Percentiles rank a stretch among this genome's conserved stretches.
These are phyloP conservation scores for Orchestes rusci DNA, from an alignment of 2,888 invertebrate genomes.

Conservation along the genomic window DNA sequence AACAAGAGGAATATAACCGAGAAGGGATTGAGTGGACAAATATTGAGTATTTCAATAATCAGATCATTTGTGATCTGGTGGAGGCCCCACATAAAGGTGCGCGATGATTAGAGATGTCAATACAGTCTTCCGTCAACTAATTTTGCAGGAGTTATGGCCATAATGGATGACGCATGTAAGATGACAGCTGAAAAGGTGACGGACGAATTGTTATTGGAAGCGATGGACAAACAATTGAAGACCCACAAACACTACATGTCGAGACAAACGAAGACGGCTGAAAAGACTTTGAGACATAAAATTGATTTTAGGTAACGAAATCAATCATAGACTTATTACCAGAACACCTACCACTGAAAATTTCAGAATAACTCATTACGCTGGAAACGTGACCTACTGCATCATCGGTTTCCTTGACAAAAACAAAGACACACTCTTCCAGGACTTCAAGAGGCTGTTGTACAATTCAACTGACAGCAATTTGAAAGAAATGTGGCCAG, in stretches of 20 bases:
- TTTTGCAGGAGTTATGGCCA: slow-evolving; percentile 52
- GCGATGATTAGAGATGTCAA: background rate
- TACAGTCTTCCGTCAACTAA: background rate
- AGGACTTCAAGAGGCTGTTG: slow-evolving; percentile 91
- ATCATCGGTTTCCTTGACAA: slow-evolving; percentile 92
- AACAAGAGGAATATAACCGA: slow-evolving; percentile 93
- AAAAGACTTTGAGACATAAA: slow-evolving; percentile 58
- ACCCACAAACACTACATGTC: slow-evolving; percentile 88
- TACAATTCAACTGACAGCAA: slow-evolving; percentile 74
- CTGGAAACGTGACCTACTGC: slow-evolving; percentile 91
- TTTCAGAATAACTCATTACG: slow-evolving; percentile 79
- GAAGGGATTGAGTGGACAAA: slow-evolving; percentile 96
- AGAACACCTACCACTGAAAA: too few species aligned
- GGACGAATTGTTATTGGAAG: slow-evolving; percentile 77
- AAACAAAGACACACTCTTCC: slow-evolving; percentile 93
- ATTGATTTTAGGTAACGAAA: slow-evolving; percentile 55
- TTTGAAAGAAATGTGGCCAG: slow-evolving; percentile 90
- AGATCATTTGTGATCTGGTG: slow-evolving; percentile 90
- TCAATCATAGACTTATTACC: too few species aligned
- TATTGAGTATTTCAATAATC: slow-evolving; percentile 95
- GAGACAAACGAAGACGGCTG: slow-evolving; percentile 72
- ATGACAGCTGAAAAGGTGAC: slow-evolving; percentile 89
- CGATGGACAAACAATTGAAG: slow-evolving; percentile 83
- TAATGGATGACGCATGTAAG: slow-evolving; percentile 92
- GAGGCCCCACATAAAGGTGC: slow-evolving; percentile 85